phyloP scores from a whole-genome alignment of 2,888 invertebrate genomes.

The Drosophila niveifrons region DNA sequence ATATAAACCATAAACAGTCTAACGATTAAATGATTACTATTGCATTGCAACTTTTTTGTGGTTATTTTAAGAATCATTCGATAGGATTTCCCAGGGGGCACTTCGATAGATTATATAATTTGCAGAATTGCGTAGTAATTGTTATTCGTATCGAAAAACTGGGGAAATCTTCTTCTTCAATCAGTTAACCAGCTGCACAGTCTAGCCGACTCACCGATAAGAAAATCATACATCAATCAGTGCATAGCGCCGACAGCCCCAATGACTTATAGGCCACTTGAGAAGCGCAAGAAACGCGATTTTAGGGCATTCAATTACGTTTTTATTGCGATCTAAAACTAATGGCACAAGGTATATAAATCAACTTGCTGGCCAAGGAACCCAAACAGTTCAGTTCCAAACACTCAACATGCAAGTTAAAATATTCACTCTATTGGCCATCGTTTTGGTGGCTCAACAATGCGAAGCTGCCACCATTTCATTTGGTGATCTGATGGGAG shows the following conservation, averaged over 20 bases:
- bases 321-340: background rate
- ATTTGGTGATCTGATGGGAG: conserved; percentile 43
- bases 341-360: conserved; percentile 49
- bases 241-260: conserved; percentile 6
- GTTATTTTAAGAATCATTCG: background rate
- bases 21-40: conserved; percentile 1
- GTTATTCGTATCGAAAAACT: background rate
- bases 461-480: conserved; percentile 35
- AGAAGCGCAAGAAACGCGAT: conserved; percentile 5
- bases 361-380: background rate
- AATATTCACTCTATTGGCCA: conserved; percentile 39
- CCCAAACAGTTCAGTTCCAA: conserved; percentile 35
- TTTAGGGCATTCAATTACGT: background rate
- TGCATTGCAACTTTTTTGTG: background rate
- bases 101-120: background rate
- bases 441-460: conserved; percentile 39
- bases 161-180: background rate
- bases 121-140: background rate
- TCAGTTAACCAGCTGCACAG: background rate
- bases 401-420: conserved; percentile 44
- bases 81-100: background rate
- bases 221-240: conserved; percentile 34
- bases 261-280: conserved; percentile 21
- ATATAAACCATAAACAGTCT: background rate
- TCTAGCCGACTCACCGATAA: conserved; percentile 15